These are phyloP conservation scores for Uropsilus gracilis DNA, from an alignment of 2,113 vertebrate species.

Conservation along the genomic window DNA sequence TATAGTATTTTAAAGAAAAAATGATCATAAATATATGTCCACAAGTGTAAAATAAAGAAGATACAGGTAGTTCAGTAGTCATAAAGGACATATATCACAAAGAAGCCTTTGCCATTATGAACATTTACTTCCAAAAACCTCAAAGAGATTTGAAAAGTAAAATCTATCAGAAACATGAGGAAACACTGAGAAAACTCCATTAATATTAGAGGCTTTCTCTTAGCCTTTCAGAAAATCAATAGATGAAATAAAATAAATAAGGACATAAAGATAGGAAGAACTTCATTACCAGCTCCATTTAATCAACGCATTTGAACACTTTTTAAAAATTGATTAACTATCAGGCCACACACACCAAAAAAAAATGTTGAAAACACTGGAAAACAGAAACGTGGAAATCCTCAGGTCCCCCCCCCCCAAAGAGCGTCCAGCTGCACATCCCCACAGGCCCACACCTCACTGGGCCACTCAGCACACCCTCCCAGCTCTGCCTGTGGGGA, in stretches of 20 bases:
- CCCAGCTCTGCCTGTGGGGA: no score
- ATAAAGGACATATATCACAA: not conserved
- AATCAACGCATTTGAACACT: not conserved
- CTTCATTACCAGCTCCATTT: not conserved
- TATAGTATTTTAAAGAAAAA: constrained; percentile 5
- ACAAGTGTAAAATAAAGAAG: not conserved
- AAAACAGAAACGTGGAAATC: no score
- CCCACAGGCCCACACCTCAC: no score
- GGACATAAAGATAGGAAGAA: constrained; percentile 29
- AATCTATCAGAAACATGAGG: not conserved
- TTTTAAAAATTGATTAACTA: not conserved
- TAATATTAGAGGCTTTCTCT: not conserved
- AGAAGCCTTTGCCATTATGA: not conserved
- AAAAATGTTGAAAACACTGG: no score
- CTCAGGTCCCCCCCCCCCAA: no score
- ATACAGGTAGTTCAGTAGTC: not conserved
- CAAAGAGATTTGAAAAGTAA: not conserved
- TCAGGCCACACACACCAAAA: not conserved
- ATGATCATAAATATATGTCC: not conserved
- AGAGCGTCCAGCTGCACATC: no score
- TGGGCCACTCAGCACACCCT: no score
- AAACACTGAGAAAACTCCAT: not conserved
- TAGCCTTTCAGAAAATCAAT: constrained; percentile 34
- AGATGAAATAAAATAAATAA: constrained; percentile 50
- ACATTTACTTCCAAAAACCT: not conserved